Evolutionary conservation across 2,113 vertebrate genomes (phyloP), one percentile per base, ranked within the genome.

Genomic region (Clarias magur): DNA sequence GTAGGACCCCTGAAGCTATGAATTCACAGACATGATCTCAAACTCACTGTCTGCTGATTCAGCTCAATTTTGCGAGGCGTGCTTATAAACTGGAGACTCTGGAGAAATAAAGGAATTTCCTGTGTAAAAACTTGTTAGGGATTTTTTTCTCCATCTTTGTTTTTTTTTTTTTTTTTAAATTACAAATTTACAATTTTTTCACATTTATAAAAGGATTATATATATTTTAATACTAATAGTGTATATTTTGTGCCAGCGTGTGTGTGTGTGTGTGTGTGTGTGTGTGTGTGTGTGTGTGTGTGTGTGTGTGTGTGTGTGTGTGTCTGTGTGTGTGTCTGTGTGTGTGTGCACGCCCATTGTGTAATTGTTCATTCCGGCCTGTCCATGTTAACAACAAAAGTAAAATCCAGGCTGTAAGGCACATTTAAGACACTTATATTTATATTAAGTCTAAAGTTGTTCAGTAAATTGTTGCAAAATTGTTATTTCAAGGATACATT

Each of bases 41-140:
- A 80, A 79, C 85, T 75, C 68, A 10, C 25, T 87, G 80, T 48
- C 13, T 76, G 63, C 27, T 86, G 80, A 81, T 38, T 21, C 63
- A 57, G 54, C 27, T 48, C 62, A 25, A 4, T 23, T 85, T 15
- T 2, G 59, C 16, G 54, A 59, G 7, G 48, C 65, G 65, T 85
- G 80, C 80, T 90, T 80, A 88, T 27, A 0, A 85, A 90, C n/a
- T 21, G n/a, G 3, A 23, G 53, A 54, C 75, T 78, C 75, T 78
- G 42, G 75, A 54, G 54, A 8, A 60, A 27, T 30, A 17, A 10
- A 17, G 70, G 80, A n/a, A 82, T 75, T 89, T 90, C 82, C 73
- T 89, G 83, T 23, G 23, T 53, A 76, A 84, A 78, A 84, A 53
- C 48, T 53, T 23, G 42, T 53, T 42, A 25, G 23, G 7, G 48